A percentile compares a stretch with the other conserved stretches of the same genome.
Conservation (phyloP, 2,888 invertebrate species). For the Drosophila quinaria region DNA sequence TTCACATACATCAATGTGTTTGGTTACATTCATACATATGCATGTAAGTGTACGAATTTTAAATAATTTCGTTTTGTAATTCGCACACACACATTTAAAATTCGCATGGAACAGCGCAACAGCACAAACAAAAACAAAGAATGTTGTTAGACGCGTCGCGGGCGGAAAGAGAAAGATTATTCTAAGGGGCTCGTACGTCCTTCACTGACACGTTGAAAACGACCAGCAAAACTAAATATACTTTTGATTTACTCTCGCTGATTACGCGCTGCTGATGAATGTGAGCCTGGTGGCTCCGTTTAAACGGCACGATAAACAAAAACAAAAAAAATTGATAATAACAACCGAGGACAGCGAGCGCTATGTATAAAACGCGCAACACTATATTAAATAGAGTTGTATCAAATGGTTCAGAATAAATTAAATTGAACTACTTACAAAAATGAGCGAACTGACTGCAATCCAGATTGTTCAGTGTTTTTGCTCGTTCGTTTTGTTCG, state of each 20-base stretch:
- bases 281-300: conserved; percentile 28
- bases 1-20: not conserved
- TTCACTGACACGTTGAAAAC: conserved; percentile 19
- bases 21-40: not conserved
- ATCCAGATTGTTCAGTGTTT: too few relatives aligned
- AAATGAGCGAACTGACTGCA: too few relatives aligned
- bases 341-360: conserved; percentile 26
- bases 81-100: conserved; percentile 22
- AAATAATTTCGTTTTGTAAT: conserved; percentile 42
- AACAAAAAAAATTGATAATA: conserved; percentile 56
- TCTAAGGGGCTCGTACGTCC: conserved; percentile 30
- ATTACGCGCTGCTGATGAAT: conserved; percentile 13
- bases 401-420: not conserved
- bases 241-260: conserved; percentile 28
- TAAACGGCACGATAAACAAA: conserved; percentile 53
- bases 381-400: conserved; percentile 24
- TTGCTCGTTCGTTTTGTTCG: too few relatives aligned
- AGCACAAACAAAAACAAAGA: conserved; percentile 54
- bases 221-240: conserved; percentile 14
- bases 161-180: conserved; percentile 2
- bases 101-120: conserved; percentile 51
- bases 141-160: conserved; percentile 31
- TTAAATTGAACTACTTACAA: not conserved
- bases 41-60: conserved; percentile 14
- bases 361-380: conserved; percentile 47